A percentile compares a stretch with the other conserved stretches of the same genome.
These are phyloP conservation scores for Passer domesticus DNA, from an alignment of 2,113 vertebrate genomes.

Conservation along the genomic window DNA sequence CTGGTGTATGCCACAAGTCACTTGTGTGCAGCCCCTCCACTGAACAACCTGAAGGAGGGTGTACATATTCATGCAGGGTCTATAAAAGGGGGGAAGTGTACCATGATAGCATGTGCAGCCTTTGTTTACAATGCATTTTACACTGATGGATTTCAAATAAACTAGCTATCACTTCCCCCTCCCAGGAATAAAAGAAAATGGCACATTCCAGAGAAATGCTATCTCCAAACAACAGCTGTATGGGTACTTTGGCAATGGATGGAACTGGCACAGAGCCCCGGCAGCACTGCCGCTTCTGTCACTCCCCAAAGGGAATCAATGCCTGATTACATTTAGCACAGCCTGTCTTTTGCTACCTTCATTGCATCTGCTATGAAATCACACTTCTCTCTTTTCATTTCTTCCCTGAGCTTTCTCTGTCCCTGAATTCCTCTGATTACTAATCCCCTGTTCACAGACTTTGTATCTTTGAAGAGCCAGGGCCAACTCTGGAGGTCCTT, in stretches of 20 bases:
- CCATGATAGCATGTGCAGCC: not conserved
- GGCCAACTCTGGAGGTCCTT: not conserved
- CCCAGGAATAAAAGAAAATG: conserved; percentile 25
- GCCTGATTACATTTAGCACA: not conserved
- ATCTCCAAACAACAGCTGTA: conserved; percentile 58
- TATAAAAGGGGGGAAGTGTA: not conserved
- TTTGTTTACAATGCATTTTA: conserved; percentile 33
- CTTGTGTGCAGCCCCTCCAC: not conserved
- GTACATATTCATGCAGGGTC: not conserved
- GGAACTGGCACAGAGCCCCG: not conserved
- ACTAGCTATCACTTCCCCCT: not conserved
- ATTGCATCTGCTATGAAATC: not conserved
- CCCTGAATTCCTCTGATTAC: not conserved
- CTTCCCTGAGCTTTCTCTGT: not conserved
- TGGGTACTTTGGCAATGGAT: not conserved
- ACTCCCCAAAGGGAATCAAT: not conserved
- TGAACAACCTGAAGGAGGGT: not conserved
- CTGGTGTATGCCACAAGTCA: not conserved
- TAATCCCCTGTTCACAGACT: not conserved
- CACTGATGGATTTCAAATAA: conserved; percentile 40
- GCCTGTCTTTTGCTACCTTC: not conserved
- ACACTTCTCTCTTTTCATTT: not conserved
- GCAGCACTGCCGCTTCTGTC: not conserved
- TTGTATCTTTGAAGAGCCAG: not conserved
- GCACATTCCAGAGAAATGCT: conserved; percentile 33